phyloP scores from a whole-genome alignment of 1,140 invertebrate species.

The Drosophila ambigua region DNA sequence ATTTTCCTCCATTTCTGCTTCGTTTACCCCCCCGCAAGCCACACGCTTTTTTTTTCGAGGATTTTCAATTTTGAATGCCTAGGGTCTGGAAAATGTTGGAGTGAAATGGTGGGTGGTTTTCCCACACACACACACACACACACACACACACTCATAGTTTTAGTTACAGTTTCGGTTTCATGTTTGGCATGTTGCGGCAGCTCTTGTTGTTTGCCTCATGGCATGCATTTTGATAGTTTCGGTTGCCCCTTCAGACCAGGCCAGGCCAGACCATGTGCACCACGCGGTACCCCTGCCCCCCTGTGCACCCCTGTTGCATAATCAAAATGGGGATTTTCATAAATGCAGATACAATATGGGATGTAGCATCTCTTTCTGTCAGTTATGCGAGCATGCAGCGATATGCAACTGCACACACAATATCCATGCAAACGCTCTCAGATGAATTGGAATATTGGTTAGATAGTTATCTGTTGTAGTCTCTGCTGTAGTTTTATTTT shows the following conservation, averaged over 20 bases:
- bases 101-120: constrained; percentile 5
- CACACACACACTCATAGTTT: constrained; percentile 39
- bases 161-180: constrained; percentile 80
- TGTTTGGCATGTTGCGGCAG: constrained; percentile 76
- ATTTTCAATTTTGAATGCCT: constrained; percentile 72
- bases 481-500: too few relatives aligned
- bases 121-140: not conserved
- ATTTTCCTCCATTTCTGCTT: constrained; percentile 50
- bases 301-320: constrained; percentile 46
- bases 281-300: not conserved
- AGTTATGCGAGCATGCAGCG: constrained; percentile 16
- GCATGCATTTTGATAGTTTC: constrained; percentile 69
- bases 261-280: too few relatives aligned
- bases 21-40: not conserved
- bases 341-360: constrained; percentile 59
- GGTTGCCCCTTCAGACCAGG: constrained; percentile 9
- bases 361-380: constrained; percentile 37
- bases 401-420: not conserved
- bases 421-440: too few relatives aligned
- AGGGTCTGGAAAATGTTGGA: constrained; percentile 7
- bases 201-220: constrained; percentile 51
- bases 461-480: constrained; percentile 26
- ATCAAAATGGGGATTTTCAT: constrained; percentile 69
- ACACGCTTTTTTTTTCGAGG: constrained; percentile 14
- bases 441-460: constrained; percentile 58